These are phyloP conservation scores for Fulica atra DNA, from an alignment of 2,113 vertebrate species.

Conservation along the genomic window DNA sequence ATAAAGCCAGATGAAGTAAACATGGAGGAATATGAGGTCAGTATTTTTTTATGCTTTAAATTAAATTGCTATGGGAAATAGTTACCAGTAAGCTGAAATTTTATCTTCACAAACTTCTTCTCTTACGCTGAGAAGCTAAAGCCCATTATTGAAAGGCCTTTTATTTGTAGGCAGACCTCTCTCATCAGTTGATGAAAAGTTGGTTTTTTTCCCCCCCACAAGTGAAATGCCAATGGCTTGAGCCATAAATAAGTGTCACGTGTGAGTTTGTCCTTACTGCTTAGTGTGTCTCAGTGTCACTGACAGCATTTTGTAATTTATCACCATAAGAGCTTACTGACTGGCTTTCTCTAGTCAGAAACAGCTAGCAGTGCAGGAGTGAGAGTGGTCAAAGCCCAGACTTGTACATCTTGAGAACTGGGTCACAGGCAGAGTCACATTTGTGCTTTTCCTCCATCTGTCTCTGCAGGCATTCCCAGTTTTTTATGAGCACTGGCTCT, in stretches of 20 bases:
- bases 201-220: background rate
- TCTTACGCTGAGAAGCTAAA: background rate
- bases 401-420: background rate
- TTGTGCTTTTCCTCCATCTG: background rate
- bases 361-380: background rate
- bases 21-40: conserved; percentile 94
- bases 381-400: background rate
- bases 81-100: background rate
- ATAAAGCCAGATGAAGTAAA: conserved; percentile 96
- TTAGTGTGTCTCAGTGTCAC: accelerated
- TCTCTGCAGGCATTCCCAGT: background rate
- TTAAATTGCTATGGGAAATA: background rate
- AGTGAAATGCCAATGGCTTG: background rate
- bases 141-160: background rate
- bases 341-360: background rate
- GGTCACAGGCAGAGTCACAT: background rate
- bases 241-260: background rate
- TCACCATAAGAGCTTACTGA: background rate
- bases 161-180: background rate
- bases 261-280: background rate
- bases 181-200: background rate
- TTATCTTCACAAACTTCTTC: background rate
- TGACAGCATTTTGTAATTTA: background rate
- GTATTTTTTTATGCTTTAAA: conserved; percentile 23
- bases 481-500: background rate